Evolutionary conservation across 2,797 vertebrate species (phyloP).

Genomic region (Pipistrellus pygmaeus): DNA sequence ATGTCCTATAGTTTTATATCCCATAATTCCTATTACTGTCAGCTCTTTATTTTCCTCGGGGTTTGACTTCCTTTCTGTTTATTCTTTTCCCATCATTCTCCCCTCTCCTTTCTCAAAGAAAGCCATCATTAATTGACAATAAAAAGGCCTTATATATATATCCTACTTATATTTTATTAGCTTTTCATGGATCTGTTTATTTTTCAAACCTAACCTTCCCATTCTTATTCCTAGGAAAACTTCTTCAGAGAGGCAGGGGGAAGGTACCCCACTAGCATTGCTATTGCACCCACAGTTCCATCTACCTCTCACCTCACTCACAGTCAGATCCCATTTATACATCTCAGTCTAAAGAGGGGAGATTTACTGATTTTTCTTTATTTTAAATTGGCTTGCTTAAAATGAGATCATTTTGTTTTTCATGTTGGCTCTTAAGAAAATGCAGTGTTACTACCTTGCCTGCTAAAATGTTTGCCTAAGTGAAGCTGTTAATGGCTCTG

Average conservation of each 20-base stretch:
- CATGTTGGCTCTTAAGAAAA: neutral
- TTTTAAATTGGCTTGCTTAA: neutral
- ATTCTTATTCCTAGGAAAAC: neutral
- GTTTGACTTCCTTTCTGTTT: neutral
- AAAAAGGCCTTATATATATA: neutral
- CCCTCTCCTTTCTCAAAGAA: slow-evolving; percentile 13
- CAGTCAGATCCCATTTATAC: neutral
- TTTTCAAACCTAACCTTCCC: neutral
- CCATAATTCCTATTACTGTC: neutral
- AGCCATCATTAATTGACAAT: neutral
- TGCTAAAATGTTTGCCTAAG: neutral
- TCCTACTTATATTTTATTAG: neutral
- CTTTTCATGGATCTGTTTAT: neutral
- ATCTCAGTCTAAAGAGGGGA: neutral
- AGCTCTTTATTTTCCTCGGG: neutral
- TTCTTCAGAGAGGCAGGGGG: neutral
- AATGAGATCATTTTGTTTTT: neutral
- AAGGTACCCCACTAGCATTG: neutral
- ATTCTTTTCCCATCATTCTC: neutral
- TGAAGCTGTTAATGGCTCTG: neutral
- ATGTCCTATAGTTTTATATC: neutral
- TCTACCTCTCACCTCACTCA: neutral
- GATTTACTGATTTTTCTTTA: neutral
- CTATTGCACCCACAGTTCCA: accelerated
- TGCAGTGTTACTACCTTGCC: neutral